phyloP scores from a whole-genome alignment of 2,797 vertebrate genomes.

The Crenichthys baileyi region DNA sequence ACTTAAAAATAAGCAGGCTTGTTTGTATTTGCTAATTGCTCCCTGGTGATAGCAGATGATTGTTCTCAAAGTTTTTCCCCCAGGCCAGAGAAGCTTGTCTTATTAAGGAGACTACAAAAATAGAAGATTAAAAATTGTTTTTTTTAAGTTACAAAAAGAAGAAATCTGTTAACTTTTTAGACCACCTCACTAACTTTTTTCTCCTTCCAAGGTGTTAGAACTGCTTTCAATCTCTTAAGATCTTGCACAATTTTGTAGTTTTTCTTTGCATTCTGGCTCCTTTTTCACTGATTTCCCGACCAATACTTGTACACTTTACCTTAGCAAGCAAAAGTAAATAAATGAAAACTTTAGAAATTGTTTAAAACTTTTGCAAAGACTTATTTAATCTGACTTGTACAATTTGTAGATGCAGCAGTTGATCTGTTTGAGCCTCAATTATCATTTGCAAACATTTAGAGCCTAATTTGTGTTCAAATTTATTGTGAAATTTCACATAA shows the following conservation, averaged over 20 bases:
- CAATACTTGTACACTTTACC: not conserved
- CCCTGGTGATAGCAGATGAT: not conserved
- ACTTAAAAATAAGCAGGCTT: not conserved
- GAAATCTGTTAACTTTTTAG: not conserved
- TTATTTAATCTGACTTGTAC: not conserved
- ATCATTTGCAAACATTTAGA: not conserved
- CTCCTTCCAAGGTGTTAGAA: too few relatives aligned
- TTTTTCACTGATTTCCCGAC: not conserved
- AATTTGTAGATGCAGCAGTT: not conserved
- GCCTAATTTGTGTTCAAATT: not conserved
- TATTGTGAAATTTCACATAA: not conserved
- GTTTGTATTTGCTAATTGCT: not conserved
- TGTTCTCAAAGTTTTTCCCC: too few relatives aligned
- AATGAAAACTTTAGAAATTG: not conserved
- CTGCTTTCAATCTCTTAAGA: too few relatives aligned
- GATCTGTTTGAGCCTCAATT: not conserved
- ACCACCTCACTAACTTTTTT: too few relatives aligned
- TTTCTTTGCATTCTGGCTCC: not conserved
- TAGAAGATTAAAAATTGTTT: not conserved
- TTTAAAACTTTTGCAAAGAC: not conserved
- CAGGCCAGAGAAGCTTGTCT: not conserved
- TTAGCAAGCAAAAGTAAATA: not conserved
- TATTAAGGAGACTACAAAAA: not conserved
- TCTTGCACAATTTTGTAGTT: too few relatives aligned
- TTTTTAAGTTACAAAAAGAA: not conserved